phyloP scores from a whole-genome alignment of 2,888 invertebrate species.

The Heliconius hortense region DNA sequence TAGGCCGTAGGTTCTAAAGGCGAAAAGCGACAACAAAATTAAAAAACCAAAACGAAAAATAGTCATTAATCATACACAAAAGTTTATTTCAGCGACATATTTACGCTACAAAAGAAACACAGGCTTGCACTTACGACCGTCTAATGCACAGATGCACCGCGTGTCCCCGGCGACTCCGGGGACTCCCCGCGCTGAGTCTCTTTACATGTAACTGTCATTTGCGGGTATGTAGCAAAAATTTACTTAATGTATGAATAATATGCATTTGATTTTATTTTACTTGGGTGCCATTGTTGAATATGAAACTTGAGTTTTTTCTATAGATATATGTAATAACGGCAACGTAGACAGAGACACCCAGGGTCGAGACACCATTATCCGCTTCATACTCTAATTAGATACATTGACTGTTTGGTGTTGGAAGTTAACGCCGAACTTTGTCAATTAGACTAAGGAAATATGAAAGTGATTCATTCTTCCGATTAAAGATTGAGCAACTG shows the following conservation, averaged over 20 bases:
- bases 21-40: not conserved
- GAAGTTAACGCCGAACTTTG: too few relatives aligned
- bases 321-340: too few relatives aligned
- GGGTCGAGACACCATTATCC: too few relatives aligned
- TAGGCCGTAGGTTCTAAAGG: too few relatives aligned
- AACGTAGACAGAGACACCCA: too few relatives aligned
- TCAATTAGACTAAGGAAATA: too few relatives aligned
- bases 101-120: slow-evolving; percentile 6
- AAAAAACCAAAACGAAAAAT: not conserved
- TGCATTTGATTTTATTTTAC: not conserved
- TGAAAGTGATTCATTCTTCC: too few relatives aligned
- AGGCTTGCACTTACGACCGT: slow-evolving; percentile 5
- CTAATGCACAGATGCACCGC: slow-evolving; percentile 27
- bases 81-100: not conserved
- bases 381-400: too few relatives aligned
- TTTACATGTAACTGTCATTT: slow-evolving; percentile 30
- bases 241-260: slow-evolving; percentile 8
- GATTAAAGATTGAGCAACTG: too few relatives aligned
- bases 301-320: not conserved
- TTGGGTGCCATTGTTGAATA: not conserved
- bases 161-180: slow-evolving; percentile 11
- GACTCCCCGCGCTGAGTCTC: slow-evolving; percentile 16
- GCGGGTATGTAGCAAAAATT: slow-evolving; percentile 2
- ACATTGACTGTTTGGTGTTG: too few relatives aligned
- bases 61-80: not conserved